A percentile compares a stretch with the other conserved stretches of the same genome.
phyloP scores from a whole-genome alignment of 2,888 invertebrate species.

The Cryptocheilus praepositus region DNA sequence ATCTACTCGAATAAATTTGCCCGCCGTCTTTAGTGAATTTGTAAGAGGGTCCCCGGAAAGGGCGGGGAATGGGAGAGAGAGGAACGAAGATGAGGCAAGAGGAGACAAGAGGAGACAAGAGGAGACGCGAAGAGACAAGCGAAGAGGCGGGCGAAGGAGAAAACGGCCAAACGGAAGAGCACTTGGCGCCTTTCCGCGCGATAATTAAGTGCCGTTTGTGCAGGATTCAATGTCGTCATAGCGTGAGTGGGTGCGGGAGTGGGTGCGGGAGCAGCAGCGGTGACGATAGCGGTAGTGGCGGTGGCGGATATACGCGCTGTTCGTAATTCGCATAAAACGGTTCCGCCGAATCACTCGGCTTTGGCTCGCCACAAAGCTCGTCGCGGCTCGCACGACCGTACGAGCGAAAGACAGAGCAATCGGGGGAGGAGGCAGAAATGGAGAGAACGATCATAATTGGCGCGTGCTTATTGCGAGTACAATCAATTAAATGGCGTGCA shows the following conservation, averaged over 20 bases:
- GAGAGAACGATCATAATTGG: slow-evolving; percentile 48
- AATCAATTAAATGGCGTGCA: slow-evolving; percentile 46
- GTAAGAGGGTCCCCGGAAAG: too few species aligned
- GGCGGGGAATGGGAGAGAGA: too few species aligned
- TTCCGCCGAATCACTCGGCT: slow-evolving; percentile 34
- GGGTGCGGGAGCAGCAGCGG: too few species aligned
- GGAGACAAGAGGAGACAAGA: too few species aligned
- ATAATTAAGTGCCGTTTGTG: slow-evolving; percentile 23
- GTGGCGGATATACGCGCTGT: slow-evolving; percentile 2
- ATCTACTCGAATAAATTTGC: too few species aligned
- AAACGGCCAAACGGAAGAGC: too few species aligned
- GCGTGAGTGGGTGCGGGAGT: too few species aligned
- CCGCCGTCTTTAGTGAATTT: too few species aligned
- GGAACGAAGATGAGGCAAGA: too few species aligned
- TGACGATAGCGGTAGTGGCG: too few species aligned
- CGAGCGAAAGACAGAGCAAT: slow-evolving; percentile 7
- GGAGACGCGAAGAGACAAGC: too few species aligned
- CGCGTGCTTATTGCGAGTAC: slow-evolving; percentile 37
- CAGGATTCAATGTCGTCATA: neutral
- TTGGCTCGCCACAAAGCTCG: slow-evolving; percentile 32
- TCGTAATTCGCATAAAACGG: slow-evolving; percentile 37
- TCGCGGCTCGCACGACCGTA: slow-evolving; percentile 16
- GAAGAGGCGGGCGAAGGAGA: too few species aligned
- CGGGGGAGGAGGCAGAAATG: slow-evolving; percentile 21
- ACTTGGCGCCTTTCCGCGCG: slow-evolving; percentile 11